phyloP scores from a whole-genome alignment of 1,140 invertebrate genomes.

The Drosophila funebris region DNA sequence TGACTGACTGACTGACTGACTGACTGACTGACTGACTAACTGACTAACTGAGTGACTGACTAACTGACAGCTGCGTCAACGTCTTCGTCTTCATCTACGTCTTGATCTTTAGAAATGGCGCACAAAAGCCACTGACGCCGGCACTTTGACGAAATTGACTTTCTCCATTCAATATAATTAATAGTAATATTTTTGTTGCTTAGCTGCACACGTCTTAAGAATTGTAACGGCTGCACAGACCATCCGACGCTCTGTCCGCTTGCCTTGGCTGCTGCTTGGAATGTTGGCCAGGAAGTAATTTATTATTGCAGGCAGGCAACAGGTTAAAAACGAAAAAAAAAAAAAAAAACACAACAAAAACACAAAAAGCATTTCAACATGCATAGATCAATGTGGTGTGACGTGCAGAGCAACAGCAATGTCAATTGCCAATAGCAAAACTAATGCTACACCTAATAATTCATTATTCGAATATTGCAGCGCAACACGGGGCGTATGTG shows the following conservation, averaged over 20 bases:
- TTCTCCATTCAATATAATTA: constrained; percentile 82
- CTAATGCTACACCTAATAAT: constrained; percentile 35
- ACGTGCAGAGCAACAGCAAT: constrained; percentile 30
- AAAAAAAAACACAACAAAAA: no score
- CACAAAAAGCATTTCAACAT: constrained; percentile 17
- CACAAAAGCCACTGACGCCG: constrained; percentile 62
- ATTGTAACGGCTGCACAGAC: constrained; percentile 54
- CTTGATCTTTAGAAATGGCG: constrained; percentile 78
- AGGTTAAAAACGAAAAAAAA: no score
- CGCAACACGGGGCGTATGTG: constrained; percentile 75
- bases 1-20: constrained; percentile 54
- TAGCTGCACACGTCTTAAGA: constrained; percentile 62
- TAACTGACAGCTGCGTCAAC: constrained; percentile 43
- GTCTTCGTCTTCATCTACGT: no score
- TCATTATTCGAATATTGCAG: constrained; percentile 56
- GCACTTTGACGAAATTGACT: constrained; percentile 77
- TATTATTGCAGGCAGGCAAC: constrained; percentile 71
- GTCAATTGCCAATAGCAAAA: constrained; percentile 32
- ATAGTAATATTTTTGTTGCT: constrained; percentile 72
- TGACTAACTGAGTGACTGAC: constrained; percentile 19
- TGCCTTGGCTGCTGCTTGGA: constrained; percentile 18
- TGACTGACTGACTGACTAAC: constrained; percentile 30
- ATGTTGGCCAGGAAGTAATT: constrained; percentile 70
- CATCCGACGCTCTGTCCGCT: neutral
- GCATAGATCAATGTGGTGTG: constrained; percentile 16